Conservation (phyloP, 2,113 vertebrate genomes). For the Todiramphus chloris region DNA sequence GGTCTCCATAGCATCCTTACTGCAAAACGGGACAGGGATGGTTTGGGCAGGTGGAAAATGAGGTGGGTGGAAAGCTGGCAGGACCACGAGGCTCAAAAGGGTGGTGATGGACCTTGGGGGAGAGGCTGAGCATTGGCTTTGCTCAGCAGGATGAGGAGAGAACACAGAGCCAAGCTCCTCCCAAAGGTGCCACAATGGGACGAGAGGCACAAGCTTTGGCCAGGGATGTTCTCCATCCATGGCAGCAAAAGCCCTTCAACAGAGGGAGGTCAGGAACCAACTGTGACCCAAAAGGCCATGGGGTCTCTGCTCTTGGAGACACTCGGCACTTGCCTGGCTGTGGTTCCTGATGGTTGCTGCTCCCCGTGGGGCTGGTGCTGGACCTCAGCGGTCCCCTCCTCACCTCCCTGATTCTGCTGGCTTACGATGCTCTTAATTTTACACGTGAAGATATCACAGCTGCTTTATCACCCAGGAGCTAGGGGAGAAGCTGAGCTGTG, state of each 20-base stretch:
- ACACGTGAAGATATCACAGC: background rate
- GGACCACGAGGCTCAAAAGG: background rate
- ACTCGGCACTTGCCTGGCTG: background rate
- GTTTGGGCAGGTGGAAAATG: background rate
- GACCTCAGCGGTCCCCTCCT: background rate
- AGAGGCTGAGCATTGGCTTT: background rate
- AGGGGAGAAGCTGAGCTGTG: background rate
- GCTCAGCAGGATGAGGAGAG: background rate
- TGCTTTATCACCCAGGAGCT: background rate
- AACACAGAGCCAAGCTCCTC: too few species aligned
- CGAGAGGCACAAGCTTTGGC: background rate
- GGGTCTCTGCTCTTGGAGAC: background rate
- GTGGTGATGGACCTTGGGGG: background rate
- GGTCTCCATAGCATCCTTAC: background rate
- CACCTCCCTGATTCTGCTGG: rapidly evolving
- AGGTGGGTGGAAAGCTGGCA: background rate
- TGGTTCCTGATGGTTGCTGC: background rate
- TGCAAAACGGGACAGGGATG: too few species aligned
- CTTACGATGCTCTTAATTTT: background rate
- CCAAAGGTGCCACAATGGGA: too few species aligned
- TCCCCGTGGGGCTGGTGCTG: too few species aligned
- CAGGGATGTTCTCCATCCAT: too few species aligned
- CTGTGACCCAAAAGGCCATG: rapidly evolving
- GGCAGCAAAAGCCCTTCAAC: background rate
- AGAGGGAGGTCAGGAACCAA: rapidly evolving